Base-by-base conservation (phyloP, 2,888 invertebrate genomes). In the Xestia xanthographa region DNA sequence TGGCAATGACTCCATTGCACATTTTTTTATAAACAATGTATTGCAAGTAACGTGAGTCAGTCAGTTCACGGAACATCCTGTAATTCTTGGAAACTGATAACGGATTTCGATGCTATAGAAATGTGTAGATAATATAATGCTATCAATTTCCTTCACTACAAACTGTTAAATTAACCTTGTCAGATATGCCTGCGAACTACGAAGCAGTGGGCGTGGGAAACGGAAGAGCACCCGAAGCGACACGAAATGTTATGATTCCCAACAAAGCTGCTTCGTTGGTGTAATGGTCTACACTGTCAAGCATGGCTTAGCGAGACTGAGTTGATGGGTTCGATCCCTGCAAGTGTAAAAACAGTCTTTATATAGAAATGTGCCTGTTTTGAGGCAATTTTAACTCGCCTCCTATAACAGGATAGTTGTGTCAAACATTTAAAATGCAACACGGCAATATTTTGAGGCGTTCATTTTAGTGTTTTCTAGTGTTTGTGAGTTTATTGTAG, bases 31-130 rank as follows among this genome's bases (percentile, higher is more conserved):
- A 34, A n/a, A 45, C 38, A 56, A 53, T 63, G 12, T 60, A 53
- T 38, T 62, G 17, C 6, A 50, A n/a, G n/a, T n/a, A n/a, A 11
- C n/a, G 60, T 53, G 66, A 74, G 14, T 72, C 34, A 34, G 20
- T 60, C 4, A 34, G 34, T 5, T 53, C 43, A 14, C 1, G 43
- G 34, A 34, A 38, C 80, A 50, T 65, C 56, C 65, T 65, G 77
- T 50, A 2, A 2, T 80, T 50, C 81, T 58, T 26, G 22, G 56
- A 72, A 72, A 34, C 34, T 43, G 72, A 65, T 72, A 65, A 65
- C 22, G 38, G 20, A 38, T 72, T 72, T 73, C 26, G 58, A 56
- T 34, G 29, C 22, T 65, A n/a, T n/a, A 34, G 34, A 72, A 43
- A n/a, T 58, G 9, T 58, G 17, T 53, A n/a, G 29, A 65, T 29